These are phyloP conservation scores for Resseliella maxima DNA, from an alignment of 2,888 invertebrate genomes.

Conservation along the genomic window DNA sequence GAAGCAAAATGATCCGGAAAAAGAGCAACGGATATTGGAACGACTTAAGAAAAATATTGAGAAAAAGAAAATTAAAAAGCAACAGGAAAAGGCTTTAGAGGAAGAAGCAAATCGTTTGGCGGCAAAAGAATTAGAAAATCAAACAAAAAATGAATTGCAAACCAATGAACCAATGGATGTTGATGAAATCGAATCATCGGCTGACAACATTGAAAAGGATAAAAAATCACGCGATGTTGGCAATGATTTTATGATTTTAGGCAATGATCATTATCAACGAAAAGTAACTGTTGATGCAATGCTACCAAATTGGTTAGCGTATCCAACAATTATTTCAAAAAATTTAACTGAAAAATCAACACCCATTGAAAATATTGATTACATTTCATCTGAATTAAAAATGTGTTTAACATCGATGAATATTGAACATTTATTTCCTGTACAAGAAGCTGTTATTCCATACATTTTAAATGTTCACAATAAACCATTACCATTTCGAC, in stretches of 20 bases:
- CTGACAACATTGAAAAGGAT: slow-evolving; percentile 57
- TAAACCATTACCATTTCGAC: slow-evolving; percentile 74
- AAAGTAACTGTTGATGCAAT: slow-evolving; percentile 76
- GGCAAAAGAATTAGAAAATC: slow-evolving; percentile 62
- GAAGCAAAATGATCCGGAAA: slow-evolving; percentile 65
- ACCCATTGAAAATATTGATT: slow-evolving; percentile 71
- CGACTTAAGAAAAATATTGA: slow-evolving; percentile 73
- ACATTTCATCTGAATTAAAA: slow-evolving; percentile 74
- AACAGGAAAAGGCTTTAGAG: slow-evolving; percentile 64
- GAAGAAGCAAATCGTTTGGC: slow-evolving; percentile 65
- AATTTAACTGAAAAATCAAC: slow-evolving; percentile 72
- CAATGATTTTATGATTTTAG: slow-evolving; percentile 75
- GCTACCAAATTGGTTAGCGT: slow-evolving; percentile 87
- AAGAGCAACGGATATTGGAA: slow-evolving; percentile 72
- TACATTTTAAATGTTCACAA: slow-evolving; percentile 77
- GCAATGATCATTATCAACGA: slow-evolving; percentile 72
- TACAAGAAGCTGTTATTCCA: slow-evolving; percentile 82
- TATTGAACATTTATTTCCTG: slow-evolving; percentile 85
- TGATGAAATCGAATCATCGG: slow-evolving; percentile 52
- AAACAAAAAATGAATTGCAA: slow-evolving; percentile 61
- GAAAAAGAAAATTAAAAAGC: slow-evolving; percentile 61
- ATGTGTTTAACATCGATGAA: slow-evolving; percentile 76
- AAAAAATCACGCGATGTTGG: slow-evolving; percentile 56
- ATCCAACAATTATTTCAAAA: slow-evolving; percentile 82
- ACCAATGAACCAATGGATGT: slow-evolving; percentile 58